A percentile compares a stretch with the other conserved stretches of the same genome.
These are phyloP conservation scores for Thalassarche chlororhynchos DNA, from an alignment of 2,113 vertebrate genomes.

Conservation along the genomic window DNA sequence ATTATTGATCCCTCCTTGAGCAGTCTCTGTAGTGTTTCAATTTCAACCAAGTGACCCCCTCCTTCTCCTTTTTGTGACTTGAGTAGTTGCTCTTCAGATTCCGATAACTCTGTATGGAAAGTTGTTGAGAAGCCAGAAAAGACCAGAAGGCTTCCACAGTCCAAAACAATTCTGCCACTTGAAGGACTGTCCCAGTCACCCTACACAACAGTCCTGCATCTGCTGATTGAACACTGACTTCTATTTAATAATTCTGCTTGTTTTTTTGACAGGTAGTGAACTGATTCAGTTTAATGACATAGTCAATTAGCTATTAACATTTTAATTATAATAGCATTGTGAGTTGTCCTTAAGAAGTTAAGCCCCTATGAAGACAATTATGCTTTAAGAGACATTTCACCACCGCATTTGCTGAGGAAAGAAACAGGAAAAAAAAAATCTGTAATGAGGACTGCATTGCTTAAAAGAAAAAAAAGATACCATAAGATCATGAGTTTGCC, in stretches of 20 bases:
- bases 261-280: background rate
- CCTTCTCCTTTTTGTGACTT: background rate
- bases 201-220: background rate
- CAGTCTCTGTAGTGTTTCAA: background rate
- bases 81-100: background rate
- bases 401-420: background rate
- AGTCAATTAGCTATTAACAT: slow-evolving; percentile 36
- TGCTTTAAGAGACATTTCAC: background rate
- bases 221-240: background rate
- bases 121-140: background rate
- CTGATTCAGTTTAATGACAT: background rate
- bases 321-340: slow-evolving; percentile 21
- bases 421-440: background rate
- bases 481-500: background rate
- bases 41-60: background rate
- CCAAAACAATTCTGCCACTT: background rate
- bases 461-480: background rate
- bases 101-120: background rate
- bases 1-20: background rate
- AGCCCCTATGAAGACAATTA: background rate
- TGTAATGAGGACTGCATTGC: background rate
- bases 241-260: slow-evolving; percentile 14
- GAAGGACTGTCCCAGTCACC: background rate
- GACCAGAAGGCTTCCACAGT: background rate
- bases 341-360: slow-evolving; percentile 2